phyloP scores from a whole-genome alignment of 1,140 invertebrate species.

The Alviniconcha marisindica region DNA sequence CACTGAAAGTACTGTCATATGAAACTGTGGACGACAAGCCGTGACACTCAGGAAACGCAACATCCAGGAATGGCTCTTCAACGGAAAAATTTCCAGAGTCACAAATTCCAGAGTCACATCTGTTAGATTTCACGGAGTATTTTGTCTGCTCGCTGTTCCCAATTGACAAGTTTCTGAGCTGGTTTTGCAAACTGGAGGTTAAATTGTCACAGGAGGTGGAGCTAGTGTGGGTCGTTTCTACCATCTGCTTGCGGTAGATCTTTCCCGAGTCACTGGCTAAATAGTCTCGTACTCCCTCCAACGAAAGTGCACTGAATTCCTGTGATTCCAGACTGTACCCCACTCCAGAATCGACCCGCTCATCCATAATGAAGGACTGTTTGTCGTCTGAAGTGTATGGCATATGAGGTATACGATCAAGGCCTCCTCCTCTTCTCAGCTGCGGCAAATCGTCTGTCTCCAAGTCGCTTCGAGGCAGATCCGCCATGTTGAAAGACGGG shows the following conservation, averaged over 20 bases:
- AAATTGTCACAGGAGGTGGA: conserved; percentile 16
- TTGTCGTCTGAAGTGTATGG: conserved; percentile 13
- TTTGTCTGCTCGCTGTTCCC: conserved; percentile 15
- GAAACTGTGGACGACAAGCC: not conserved
- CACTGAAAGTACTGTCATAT: conserved; percentile 14
- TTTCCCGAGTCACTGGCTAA: not conserved
- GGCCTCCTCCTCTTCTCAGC: not conserved
- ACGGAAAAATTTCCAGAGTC: conserved; percentile 15
- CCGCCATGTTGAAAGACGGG: conserved; percentile 36
- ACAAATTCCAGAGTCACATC: conserved; percentile 29
- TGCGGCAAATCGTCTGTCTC: conserved; percentile 17
- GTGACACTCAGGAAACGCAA: conserved; percentile 19
- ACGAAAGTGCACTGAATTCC: conserved; percentile 18
- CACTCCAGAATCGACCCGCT: conserved; percentile 33
- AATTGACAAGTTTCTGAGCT: conserved; percentile 32
- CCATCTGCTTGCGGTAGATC: not conserved
- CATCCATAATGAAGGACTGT: not conserved
- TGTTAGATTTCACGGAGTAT: conserved; percentile 17
- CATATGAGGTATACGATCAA: not conserved
- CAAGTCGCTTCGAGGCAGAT: conserved; percentile 16
- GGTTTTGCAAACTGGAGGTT: conserved; percentile 21
- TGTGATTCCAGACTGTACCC: conserved; percentile 33
- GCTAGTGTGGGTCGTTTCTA: not conserved
- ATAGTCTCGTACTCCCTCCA: not conserved
- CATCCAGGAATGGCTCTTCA: not conserved